Evolutionary conservation across 2,113 vertebrate genomes (phyloP).

Genomic region (Thomomys bottae): DNA sequence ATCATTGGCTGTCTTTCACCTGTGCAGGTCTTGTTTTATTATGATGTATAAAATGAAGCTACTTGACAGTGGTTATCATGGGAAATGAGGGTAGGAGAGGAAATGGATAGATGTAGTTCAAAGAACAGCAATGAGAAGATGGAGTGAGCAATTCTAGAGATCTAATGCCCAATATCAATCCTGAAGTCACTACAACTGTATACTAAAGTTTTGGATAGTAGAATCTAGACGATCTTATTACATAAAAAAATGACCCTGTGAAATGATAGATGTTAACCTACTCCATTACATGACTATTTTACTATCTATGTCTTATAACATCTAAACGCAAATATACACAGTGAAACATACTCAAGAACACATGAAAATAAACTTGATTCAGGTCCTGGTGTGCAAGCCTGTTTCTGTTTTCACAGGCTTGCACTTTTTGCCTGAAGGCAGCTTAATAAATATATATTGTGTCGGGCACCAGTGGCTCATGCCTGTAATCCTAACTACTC

Average conservation of each 20-base stretch:
- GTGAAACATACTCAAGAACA: background rate
- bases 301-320: background rate
- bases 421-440: background rate
- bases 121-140: background rate
- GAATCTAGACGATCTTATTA: background rate
- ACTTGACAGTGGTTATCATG: background rate
- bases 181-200: background rate
- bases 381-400: background rate
- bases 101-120: background rate
- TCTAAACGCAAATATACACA: background rate
- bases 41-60: slow-evolving; percentile 19
- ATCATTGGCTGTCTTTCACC: background rate
- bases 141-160: background rate
- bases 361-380: background rate
- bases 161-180: background rate
- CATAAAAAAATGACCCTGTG: background rate
- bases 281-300: background rate
- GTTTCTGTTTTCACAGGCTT: background rate
- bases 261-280: background rate
- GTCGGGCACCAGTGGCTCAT: too few relatives aligned
- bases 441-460: background rate
- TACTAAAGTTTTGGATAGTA: background rate
- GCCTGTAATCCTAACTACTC: too few relatives aligned
- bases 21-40: background rate
- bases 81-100: too few relatives aligned